phyloP scores from a whole-genome alignment of 2,888 invertebrate genomes.

The Metopia argyrocephala region DNA sequence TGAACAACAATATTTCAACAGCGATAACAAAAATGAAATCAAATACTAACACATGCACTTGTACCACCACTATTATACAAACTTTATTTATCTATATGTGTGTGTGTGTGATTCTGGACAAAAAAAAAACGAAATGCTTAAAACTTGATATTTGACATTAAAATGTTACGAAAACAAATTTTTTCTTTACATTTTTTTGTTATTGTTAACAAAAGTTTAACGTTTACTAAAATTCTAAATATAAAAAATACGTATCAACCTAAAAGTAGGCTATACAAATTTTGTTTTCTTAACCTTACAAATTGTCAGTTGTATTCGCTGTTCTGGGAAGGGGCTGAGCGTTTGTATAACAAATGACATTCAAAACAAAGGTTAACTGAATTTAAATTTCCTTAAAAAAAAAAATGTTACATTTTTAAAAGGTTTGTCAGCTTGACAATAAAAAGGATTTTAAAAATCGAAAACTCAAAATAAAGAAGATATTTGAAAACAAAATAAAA shows the following conservation, averaged over 20 bases:
- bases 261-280: conserved; percentile 1
- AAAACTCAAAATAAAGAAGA: too few species aligned
- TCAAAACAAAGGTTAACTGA: too few species aligned
- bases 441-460: too few species aligned
- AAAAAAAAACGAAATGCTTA: neutral
- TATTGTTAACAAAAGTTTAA: neutral
- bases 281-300: neutral
- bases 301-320: conserved; percentile 8
- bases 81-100: too few species aligned
- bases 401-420: too few species aligned
- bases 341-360: too few species aligned
- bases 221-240: neutral
- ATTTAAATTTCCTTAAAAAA: too few species aligned
- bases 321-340: too few species aligned
- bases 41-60: neutral
- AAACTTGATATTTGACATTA: conserved; percentile 14
- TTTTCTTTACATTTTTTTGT: too few species aligned
- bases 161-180: neutral
- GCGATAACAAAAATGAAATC: conserved; percentile 12
- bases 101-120: too few species aligned
- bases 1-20: conserved; percentile 42
- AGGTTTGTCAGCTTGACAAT: too few species aligned
- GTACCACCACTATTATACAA: neutral
- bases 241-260: neutral
- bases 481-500: too few species aligned